Base-by-base conservation (phyloP, 2,888 invertebrate genomes). In the Tenthredo livida region DNA sequence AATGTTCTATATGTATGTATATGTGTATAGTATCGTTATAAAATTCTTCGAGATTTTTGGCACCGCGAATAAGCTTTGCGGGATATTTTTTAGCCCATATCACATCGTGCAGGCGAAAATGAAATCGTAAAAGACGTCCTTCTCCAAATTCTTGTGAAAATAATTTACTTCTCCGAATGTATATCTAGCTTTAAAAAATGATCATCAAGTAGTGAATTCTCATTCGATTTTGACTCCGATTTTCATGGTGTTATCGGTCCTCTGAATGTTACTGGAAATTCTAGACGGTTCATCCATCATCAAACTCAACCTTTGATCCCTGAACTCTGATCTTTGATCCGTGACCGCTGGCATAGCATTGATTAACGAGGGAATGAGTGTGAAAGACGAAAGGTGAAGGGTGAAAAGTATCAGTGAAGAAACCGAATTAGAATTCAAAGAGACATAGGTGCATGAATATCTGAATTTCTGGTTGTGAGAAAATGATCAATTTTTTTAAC, bases 111-210 rank as follows among this genome's bases (percentile, higher is more conserved):
- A 54, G n/a, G 54, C 61, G 10, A 61, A 10, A 12, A 47, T 10
- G 25, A 61, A 12, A 12, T 21, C 21, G 33, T 37, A 17, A 17
- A 12, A 70, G 70, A 37, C n/a, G 29, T 29, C 70, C 6, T 15
- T 17, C 33, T 37, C 37, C 17, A 1, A 37, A 17, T 9, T 37
- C 15, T n/a, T 70, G n/a, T 12, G 3, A 25, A 61, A 70, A 70
- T 70, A 70, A 37, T 70, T 37, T n/a, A 3, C 37, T 17, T 37
- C 37, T 17, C 4, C 25, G 25, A 25, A 9, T 15, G 17, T 17
- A 70, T 70, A 37, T n/a, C 2, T n/a, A 70, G 37, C n/a, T n/a
- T 70, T 37, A 17, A 70, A 70, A 33, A 70, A 70, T 67, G 15
- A 33, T 33, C 33, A 33, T 67, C 33, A 33, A 67, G 21, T 10